These are phyloP conservation scores for Eristalis pertinax DNA, from an alignment of 2,888 invertebrate genomes.

Conservation along the genomic window DNA sequence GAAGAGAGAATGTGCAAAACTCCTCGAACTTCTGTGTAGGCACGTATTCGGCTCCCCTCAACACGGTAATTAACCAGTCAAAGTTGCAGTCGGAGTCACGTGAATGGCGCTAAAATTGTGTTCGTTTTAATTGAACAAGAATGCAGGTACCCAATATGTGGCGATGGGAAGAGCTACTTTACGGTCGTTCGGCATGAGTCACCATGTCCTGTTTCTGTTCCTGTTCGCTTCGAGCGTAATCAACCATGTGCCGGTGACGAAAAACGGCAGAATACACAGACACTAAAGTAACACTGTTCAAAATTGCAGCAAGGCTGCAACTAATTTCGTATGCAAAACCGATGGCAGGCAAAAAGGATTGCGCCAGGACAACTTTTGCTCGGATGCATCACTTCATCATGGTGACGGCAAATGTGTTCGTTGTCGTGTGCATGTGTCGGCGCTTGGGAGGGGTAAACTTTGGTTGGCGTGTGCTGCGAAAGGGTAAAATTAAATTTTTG, in stretches of 20 bases:
- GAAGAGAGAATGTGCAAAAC: slow-evolving; percentile 24
- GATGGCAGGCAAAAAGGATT: slow-evolving; percentile 28
- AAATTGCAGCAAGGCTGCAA: slow-evolving; percentile 39
- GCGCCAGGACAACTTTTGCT: slow-evolving; percentile 57
- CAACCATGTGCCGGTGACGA: slow-evolving; percentile 30
- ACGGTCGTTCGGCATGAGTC: slow-evolving; percentile 22
- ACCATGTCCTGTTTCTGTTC: slow-evolving; percentile 1
- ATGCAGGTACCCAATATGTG: neutral
- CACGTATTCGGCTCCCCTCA: neutral
- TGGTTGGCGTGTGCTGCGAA: slow-evolving; percentile 9
- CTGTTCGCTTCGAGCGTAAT: slow-evolving; percentile 30
- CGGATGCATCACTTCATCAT: slow-evolving; percentile 57
- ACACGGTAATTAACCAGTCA: slow-evolving; percentile 16
- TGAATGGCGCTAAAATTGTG: slow-evolving; percentile 17
- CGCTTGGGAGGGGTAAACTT: slow-evolving; percentile 1
- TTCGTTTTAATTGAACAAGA: slow-evolving; percentile 37
- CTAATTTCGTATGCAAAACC: slow-evolving; percentile 64
- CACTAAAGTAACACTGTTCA: slow-evolving; percentile 1
- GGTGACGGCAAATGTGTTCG: slow-evolving; percentile 25
- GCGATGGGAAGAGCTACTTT: neutral
- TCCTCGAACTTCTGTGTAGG: neutral
- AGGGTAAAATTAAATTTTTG: slow-evolving; percentile 21
- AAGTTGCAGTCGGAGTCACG: neutral
- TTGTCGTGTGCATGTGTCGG: slow-evolving; percentile 4
- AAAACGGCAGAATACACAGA: neutral